Base-by-base conservation (phyloP, 2,113 vertebrate species). In the Plestiodon gilberti region DNA sequence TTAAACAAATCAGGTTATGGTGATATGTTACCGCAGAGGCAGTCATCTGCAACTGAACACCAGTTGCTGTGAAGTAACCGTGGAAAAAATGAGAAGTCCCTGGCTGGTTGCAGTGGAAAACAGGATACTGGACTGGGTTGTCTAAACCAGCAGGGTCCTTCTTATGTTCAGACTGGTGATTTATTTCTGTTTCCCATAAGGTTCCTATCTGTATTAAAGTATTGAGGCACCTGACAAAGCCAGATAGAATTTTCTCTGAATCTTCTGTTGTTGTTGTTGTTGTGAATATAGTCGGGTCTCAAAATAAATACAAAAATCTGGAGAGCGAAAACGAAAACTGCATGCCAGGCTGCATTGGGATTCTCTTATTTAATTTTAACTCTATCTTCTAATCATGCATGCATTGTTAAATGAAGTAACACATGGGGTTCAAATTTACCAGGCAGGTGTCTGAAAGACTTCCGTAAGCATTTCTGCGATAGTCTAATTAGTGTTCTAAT, bases 391-490 rank as follows among this genome's bases (percentile, higher is more conserved):
- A 88, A 88, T 92, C 90, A 93, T 25, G 28, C 59, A 1, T 75
- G 59, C 59, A 25, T 83, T 93, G 89, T 70, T 93, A 90, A 93
- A 91, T 87, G 93, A 84, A 89, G 89, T 87, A 95, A 93, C 13
- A 59, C 81, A 11, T 64, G 82, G 86, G 85, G 82, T 90, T 93
- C 87, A 62, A 93, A 95, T 94, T 95, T 79, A 93, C 87, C 89
- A 88, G 90, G 95, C 96, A 96, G 96, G 95, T 96, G 95, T 94
- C 92, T 90, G 92, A 95, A 96, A 95, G 90, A 92, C 89, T 91
- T 79, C 91, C n/a, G 79, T 90, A 94, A 95, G 96, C 96, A 95
- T 85, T 94, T 95, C 92, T 93, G 82, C 83, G 80, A 8, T 76
- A 14, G 84, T 88, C 90, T 95, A 95, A 96, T 97, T 95, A 96